Evolutionary conservation across 2,797 vertebrate genomes (phyloP), one percentile per base, ranked within the genome.

Genomic region (Clarias platycephalus): DNA sequence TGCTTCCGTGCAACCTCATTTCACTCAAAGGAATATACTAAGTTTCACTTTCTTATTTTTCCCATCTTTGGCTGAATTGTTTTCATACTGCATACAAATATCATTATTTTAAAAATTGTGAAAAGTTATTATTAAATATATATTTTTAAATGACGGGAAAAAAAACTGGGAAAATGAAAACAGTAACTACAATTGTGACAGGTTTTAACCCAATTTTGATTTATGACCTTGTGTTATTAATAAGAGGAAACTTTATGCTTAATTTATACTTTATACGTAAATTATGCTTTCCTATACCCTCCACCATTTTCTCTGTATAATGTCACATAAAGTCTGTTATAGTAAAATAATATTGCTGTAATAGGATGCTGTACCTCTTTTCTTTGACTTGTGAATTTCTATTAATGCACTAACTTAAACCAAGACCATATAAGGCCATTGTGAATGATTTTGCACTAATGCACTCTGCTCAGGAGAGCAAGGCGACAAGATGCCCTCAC

Each of bases 291-390:
- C 40, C 62, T 40, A 31, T 26, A 26, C n/a, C 44, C 74, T 58
- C 3, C 53, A 31, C 24, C 20, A 24, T 77, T 37, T 81, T 53
- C 63, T 53, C 5, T 24, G 13, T 60, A 34, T 77, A 22, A 44
- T 44, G 22, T 80, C n/a, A 62, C 58, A 62, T 62, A 40, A 9
- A 16, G 40, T 78, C 74, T 89, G 78, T 75, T 70, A 74, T 40
- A 72, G 75, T 82, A 76, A 63, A 63, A 70, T 53, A 40, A 81
- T 78, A 63, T 53, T 83, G 87, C 68, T 84, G 71, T 87, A 89
- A 88, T 84, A 84, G 85, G 84, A 24, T 85, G 74, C 83, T 85
- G 84, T 83, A 24, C 31, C 20, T 71, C 58, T 85, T 37, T 82
- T 87, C 80, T 71, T 82, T 57, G 63, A 68, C 66, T 79, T 31